These are phyloP conservation scores for Smittia sp. DNA, from an alignment of 2,888 invertebrate genomes.

Conservation along the genomic window DNA sequence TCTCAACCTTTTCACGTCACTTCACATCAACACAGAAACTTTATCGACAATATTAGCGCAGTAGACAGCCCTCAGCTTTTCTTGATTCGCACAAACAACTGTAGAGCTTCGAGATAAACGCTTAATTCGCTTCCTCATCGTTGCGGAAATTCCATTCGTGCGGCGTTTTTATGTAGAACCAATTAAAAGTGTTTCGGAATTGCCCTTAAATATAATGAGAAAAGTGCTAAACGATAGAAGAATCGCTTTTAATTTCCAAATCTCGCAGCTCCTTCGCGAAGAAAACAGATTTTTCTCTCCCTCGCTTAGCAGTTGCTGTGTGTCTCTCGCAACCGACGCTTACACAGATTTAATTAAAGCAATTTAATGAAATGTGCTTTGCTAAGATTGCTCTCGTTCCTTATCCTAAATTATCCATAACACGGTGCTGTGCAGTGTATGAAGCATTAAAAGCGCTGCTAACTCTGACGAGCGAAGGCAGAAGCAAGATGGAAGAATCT, in stretches of 20 bases:
- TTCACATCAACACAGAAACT: no score
- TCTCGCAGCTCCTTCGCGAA: background rate
- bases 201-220: slow-evolving; percentile 27
- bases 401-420: slow-evolving; percentile 27
- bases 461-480: background rate
- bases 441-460: background rate
- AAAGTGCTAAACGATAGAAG: slow-evolving; percentile 9
- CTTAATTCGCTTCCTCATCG: no score
- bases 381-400: slow-evolving; percentile 17
- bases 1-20: no score
- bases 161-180: background rate
- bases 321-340: background rate
- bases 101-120: no score
- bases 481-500: background rate
- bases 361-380: slow-evolving; percentile 33
- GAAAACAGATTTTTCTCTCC: background rate
- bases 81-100: no score
- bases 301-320: background rate
- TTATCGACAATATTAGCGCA: no score
- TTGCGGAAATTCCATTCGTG: background rate
- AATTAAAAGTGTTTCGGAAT: background rate
- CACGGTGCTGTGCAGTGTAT: background rate
- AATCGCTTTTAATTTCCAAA: slow-evolving; percentile 20
- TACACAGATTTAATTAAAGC: slow-evolving; percentile 37
- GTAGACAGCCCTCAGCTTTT: no score